Evolutionary conservation across 2,797 vertebrate species (phyloP), one percentile per base, ranked within the genome.

Genomic region (Propithecus deckenii): DNA sequence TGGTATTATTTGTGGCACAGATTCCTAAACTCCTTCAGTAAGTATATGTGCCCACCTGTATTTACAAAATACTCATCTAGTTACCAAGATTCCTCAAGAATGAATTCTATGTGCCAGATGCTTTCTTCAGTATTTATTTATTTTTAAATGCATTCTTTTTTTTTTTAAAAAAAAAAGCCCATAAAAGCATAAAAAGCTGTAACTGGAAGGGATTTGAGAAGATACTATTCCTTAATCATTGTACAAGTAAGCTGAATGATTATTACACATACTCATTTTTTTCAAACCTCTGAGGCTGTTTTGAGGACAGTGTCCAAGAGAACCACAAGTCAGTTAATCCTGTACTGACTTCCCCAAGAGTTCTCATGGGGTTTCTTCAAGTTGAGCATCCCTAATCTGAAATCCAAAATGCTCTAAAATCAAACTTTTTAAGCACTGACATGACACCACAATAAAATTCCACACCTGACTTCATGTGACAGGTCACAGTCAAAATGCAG

Each of bases 11-110:
- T 55, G 41, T 50, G 65, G 32, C 28, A 48, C 38, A 65, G 28
- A 90, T 90, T 93, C 80, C 43, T 95, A 85, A 85, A 85, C 23
- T 85, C 43, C 80, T 86, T 80, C 12, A 57, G 25, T 80, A 80
- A 93, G 86, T 63, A 41, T 67, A 30, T 35, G 12, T 93, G 86
- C 57, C 48, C 57, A 86, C 46, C 65, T 55, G 74, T 80, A 18
- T 93, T 89, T 93, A 86, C 20, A 96, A 4, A 55, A 32, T 25
- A 85, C 63, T 74, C 38, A 41, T 86, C 22, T 41, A 72, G 55
- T 96, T 86, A 72, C 13, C 84, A 43, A 41, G 17, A 79, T 38
- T 96, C 23, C 30, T 72, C 32, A 63, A 55, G 65, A 89, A 50
- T 79, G 55, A 79, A 43, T 80, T 80, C 18, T 93, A 6, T 86